phyloP scores from a whole-genome alignment of 2,113 vertebrate species.

The Campylomormyrus tamandua region DNA sequence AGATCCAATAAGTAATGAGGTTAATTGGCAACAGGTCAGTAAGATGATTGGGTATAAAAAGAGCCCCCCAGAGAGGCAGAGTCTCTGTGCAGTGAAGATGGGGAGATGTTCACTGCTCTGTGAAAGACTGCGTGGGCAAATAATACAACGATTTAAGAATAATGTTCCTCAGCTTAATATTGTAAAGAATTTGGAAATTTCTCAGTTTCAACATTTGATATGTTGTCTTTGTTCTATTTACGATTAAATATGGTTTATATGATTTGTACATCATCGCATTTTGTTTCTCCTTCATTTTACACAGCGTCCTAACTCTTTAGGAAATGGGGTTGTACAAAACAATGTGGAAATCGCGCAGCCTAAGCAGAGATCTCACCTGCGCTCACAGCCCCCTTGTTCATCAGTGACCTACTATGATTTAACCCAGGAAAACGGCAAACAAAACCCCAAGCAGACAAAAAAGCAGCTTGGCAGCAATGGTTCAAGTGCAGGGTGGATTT shows the following conservation, averaged over 20 bases:
- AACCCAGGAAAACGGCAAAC: background rate
- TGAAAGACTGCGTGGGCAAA: no score
- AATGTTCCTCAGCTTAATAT: background rate
- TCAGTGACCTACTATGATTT: constrained; percentile 30
- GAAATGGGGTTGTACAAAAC: background rate
- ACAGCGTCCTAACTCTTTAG: no score
- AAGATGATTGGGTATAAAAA: no score
- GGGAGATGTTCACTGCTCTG: no score
- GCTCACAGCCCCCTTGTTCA: constrained; percentile 23
- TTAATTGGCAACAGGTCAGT: background rate
- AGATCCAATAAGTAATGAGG: background rate
- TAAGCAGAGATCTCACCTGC: background rate
- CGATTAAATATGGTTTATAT: no score
- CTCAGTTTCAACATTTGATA: no score
- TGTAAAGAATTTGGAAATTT: background rate
- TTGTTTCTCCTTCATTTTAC: no score
- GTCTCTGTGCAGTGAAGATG: no score
- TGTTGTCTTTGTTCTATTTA: no score
- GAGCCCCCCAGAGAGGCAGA: no score
- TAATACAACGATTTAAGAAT: no score
- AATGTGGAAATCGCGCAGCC: background rate
- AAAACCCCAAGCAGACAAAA: background rate
- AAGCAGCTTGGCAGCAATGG: background rate
- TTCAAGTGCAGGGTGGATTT: background rate
- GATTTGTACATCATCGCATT: no score